Base-by-base conservation (phyloP, 2,797 vertebrate genomes). In the Myripristis jacobus region DNA sequence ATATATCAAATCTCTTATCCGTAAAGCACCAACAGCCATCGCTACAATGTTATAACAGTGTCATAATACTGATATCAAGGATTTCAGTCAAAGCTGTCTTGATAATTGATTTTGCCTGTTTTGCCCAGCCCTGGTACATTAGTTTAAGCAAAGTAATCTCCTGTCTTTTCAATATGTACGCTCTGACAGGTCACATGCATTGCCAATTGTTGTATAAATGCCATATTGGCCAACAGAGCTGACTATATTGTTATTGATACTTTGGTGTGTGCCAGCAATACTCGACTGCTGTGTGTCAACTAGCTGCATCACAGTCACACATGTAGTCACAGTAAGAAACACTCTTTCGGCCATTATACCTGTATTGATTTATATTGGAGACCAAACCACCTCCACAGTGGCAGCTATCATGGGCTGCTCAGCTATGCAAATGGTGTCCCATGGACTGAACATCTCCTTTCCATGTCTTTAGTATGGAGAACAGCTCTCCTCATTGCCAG, bases 401-500 rank as follows among this genome's bases (percentile, higher is more conserved):
- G 7, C 11, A 41, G 38, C 4, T 13, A 13, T 4, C 13, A 12
- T 15, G 6, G 25, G 7, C 70, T 75, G 64, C 70, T 77, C 31
- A 54, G 59, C 31, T 48, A 76, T 79, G 69, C 82, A 57, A 43
- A 70, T 60, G 50, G 2, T 71, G 73, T 66, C 71, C 53, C 53
- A 25, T 66, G 44, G 52, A 70, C 18, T 0, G 43, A 66, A 53
- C 44, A 13, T 57, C 59, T 22, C 22, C 56, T 65, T 56, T 43
- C 51, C 47, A 25, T 46, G 79, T 67, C 50, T 79, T 88, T 56
- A 66, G 19, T 47, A 63, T 70, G 74, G 74, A 84, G 50, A 56
- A 65, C 76, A 19, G 82, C 56, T 60, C 67, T 59, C 48, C 56
- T 87, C 77, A 82, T 84, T 71, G 82, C 53, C 12, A 16, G 47